Evolutionary conservation across 2,113 vertebrate genomes (phyloP).

Genomic region (Xiphophorus couchianus): DNA sequence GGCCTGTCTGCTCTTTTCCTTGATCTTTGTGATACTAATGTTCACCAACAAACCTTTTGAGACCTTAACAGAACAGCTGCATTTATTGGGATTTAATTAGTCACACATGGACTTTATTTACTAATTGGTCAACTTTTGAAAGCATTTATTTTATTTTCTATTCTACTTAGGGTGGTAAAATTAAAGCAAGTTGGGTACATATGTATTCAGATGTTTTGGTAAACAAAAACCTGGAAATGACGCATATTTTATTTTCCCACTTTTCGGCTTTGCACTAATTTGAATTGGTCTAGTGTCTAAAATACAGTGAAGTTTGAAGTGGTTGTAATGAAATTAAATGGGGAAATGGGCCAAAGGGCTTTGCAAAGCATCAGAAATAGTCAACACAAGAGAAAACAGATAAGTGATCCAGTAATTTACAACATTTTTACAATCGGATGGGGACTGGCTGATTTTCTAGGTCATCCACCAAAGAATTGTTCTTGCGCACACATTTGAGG

Average conservation of each 20-base stretch:
- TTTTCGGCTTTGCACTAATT: neutral
- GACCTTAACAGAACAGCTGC: neutral
- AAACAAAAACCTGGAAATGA: neutral
- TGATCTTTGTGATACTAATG: neutral
- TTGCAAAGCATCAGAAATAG: neutral
- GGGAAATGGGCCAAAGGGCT: neutral
- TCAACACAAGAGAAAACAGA: too few relatives aligned
- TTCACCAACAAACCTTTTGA: neutral
- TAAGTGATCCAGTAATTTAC: neutral
- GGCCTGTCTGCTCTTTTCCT: neutral
- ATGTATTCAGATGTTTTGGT: neutral
- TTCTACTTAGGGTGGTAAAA: neutral
- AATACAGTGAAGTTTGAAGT: neutral
- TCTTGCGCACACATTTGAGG: neutral
- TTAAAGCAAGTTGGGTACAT: neutral
- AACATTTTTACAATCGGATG: neutral
- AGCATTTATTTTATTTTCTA: neutral
- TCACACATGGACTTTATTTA: neutral
- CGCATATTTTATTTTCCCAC: neutral
- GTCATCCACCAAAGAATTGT: slow-evolving; percentile 11
- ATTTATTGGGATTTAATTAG: neutral
- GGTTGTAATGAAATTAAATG: neutral
- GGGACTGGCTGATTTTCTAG: neutral
- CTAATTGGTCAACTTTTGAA: neutral
- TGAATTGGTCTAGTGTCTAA: neutral